Percentiles rank a stretch among this genome's conserved stretches.
Conservation (phyloP, 2,113 vertebrate species). For the Cyrtonyx montezumae region DNA sequence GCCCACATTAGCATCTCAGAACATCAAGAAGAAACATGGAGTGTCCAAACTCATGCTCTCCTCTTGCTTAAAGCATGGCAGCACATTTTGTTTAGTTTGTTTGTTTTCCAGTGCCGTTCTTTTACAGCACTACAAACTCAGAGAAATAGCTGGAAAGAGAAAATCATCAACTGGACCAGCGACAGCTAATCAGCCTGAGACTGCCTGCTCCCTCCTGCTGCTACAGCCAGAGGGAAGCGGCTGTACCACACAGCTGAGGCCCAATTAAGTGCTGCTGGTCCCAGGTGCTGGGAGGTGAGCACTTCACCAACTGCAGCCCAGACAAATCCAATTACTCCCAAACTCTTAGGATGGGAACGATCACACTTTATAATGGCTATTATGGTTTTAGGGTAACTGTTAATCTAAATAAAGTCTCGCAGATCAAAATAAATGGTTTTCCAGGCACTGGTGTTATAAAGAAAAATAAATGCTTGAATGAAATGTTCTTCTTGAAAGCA, state of each 20-base stretch:
- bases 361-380: background rate
- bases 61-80: background rate
- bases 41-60: background rate
- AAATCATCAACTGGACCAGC: background rate
- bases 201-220: background rate
- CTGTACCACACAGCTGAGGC: background rate
- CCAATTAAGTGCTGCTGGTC: background rate
- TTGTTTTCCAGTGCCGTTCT: background rate
- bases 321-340: slow-evolving; percentile 14
- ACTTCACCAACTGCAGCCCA: background rate
- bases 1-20: background rate
- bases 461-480: slow-evolving; percentile 17
- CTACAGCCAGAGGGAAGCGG: background rate
- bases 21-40: background rate
- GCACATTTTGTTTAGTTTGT: fast-evolving
- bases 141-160: background rate
- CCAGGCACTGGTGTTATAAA: background rate
- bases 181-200: background rate
- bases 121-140: background rate
- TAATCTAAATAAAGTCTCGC: slow-evolving; percentile 32
- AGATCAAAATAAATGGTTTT: slow-evolving; percentile 48
- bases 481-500: slow-evolving; percentile 20
- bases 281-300: background rate
- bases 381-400: background rate
- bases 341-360: background rate